Conservation (phyloP, 2,888 invertebrate genomes). For the Nematopogon swammerdamellus region DNA sequence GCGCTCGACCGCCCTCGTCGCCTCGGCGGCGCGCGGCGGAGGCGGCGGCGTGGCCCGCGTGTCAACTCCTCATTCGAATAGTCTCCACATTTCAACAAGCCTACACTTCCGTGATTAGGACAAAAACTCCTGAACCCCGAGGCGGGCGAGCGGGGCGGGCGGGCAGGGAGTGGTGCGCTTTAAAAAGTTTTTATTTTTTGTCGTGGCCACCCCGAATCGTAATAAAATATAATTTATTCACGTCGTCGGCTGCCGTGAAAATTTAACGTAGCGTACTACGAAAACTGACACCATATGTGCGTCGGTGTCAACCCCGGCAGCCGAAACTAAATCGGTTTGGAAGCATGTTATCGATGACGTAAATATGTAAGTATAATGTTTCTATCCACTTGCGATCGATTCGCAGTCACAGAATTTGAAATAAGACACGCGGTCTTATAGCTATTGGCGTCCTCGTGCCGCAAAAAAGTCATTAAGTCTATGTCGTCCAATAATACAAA, state of each 20-base stretch:
- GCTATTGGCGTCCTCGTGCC: too few species aligned
- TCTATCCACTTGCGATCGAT: too few species aligned
- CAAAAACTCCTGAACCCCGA: background rate
- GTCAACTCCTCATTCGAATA: background rate
- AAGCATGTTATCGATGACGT: too few species aligned
- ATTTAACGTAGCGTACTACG: constrained; percentile 35
- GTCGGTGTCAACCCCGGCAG: constrained; percentile 12
- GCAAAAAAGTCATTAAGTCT: background rate
- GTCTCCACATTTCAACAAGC: background rate
- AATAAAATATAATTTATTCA: constrained; percentile 48
- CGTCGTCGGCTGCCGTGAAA: constrained; percentile 44
- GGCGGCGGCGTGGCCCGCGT: background rate
- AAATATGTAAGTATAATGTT: too few species aligned
- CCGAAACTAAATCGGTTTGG: constrained; percentile 5
- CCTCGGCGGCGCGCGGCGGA: too few species aligned
- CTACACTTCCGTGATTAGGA: background rate
- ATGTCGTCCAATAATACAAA: background rate
- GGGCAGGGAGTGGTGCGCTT: background rate
- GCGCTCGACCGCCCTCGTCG: too few species aligned
- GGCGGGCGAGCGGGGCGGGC: too few species aligned
- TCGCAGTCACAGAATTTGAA: too few species aligned
- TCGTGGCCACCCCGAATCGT: constrained; percentile 47
- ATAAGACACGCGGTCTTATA: too few species aligned
- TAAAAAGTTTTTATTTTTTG: background rate
- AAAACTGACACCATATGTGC: constrained; percentile 42